Base-by-base conservation (phyloP, 2,797 vertebrate genomes). In the Cygnus olor region DNA sequence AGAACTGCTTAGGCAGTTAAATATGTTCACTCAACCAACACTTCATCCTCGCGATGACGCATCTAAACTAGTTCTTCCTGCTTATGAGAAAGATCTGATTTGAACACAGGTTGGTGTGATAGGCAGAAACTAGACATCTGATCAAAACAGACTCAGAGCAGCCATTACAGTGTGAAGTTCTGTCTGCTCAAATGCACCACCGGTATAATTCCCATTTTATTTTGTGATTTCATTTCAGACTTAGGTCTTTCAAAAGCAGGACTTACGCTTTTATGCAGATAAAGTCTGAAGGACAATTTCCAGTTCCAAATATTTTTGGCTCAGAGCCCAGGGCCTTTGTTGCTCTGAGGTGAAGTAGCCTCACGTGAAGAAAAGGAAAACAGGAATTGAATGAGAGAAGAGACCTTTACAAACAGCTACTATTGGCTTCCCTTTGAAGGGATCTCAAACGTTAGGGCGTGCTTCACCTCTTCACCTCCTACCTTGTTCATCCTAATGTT, bases 261-360 rank as follows among this genome's bases (percentile, higher is more conserved):
- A 54, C 8, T 80, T 84, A 3, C 21, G 24, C 32, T 77, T 72
- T 89, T 40, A 60, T 8, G 38, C 11, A 73, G 22, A 45, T 15
- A 70, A 86, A 90, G 90, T 19, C 19, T 30, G 19, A 87, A 92
- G 28, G 25, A 57, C 44, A 45, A 76, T 22, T 81, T 86, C 85
- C 73, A 79, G 22, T 88, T 88, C 53, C 84, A 90, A 85, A 49
- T 71, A 80, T 53, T 92, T 85, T 54, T 93, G 91, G 90, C 90
- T 84, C 25, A 47, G 49, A 76, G 58, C 83, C 83, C 73, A 84
- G 65, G 68, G 68, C 32, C 38, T 82, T 88, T 82, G 66, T 21
- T 64, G 47, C 49, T 82, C 42, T 87, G 74, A 92, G 88, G 36
- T 90, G 71, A 95, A 94, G 86, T 16, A 70, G 30, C 51, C 54